phyloP scores from a whole-genome alignment of 1,140 invertebrate species.

The Drosophila pachea region DNA sequence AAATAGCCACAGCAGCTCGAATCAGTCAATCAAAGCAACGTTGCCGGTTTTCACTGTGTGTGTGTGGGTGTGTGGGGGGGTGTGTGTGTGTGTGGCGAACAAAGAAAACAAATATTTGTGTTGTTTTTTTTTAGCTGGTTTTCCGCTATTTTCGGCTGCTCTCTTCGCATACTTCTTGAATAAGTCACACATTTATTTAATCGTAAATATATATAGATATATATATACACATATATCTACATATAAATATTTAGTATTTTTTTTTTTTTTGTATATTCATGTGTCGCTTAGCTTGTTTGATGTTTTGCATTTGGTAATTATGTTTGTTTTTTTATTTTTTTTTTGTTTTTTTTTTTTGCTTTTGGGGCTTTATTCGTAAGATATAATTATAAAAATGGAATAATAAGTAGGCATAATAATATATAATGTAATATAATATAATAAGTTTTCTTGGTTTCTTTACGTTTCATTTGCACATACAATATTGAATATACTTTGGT shows the following conservation, averaged over 20 bases:
- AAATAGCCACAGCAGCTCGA: background rate
- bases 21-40: conserved; percentile 2
- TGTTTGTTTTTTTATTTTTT: conserved; percentile 36
- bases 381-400: conserved; percentile 77
- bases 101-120: conserved; percentile 57
- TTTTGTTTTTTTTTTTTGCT: conserved; percentile 37
- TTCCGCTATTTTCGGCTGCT: conserved; percentile 25
- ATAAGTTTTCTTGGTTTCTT: conserved; percentile 65
- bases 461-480: conserved; percentile 65
- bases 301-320: conserved; percentile 35
- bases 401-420: conserved; percentile 77
- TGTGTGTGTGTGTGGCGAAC: conserved; percentile 11
- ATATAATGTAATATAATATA: conserved; percentile 72
- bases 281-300: conserved; percentile 31
- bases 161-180: conserved; percentile 65
- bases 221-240: conserved; percentile 31
- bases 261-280: conserved; percentile 16
- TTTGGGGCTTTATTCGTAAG: conserved; percentile 60
- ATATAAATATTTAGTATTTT: conserved; percentile 16
- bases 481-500: conserved; percentile 65
- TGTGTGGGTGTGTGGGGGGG: background rate
- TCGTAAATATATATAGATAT: conserved; percentile 62
- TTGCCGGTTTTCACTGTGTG: conserved; percentile 28
- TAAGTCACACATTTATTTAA: conserved; percentile 74
- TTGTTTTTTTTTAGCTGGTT: conserved; percentile 50